Evolutionary conservation across 2,888 invertebrate genomes (phyloP).

Genomic region (Cataglyphis livida): DNA sequence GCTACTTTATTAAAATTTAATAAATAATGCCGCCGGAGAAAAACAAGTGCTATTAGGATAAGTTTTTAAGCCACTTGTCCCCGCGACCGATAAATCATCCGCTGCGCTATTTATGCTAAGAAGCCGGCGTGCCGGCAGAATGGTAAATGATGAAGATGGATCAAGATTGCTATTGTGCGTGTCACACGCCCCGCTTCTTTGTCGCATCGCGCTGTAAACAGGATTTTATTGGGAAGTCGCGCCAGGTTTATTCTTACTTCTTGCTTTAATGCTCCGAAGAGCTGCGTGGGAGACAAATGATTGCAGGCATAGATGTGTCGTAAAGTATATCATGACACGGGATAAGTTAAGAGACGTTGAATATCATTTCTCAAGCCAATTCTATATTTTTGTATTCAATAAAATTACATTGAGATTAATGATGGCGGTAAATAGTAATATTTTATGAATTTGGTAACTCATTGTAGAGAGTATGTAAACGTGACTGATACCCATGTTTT

Average conservation of each 20-base stretch:
- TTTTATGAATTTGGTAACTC: neutral
- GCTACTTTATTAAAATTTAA: slow-evolving; percentile 49
- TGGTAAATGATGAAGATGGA: slow-evolving; percentile 54
- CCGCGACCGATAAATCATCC: slow-evolving; percentile 48
- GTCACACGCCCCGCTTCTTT: slow-evolving; percentile 33
- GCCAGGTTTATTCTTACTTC: slow-evolving; percentile 53
- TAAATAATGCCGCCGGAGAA: slow-evolving; percentile 34
- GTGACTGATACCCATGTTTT: neutral
- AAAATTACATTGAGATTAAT: slow-evolving; percentile 40
- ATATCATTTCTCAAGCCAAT: slow-evolving; percentile 40
- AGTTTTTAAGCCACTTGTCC: slow-evolving; percentile 46
- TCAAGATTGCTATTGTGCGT: slow-evolving; percentile 51
- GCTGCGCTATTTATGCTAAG: slow-evolving; percentile 39
- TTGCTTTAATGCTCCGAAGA: slow-evolving; percentile 29
- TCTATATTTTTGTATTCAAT: slow-evolving; percentile 37
- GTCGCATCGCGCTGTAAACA: slow-evolving; percentile 47
- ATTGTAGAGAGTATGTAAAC: neutral
- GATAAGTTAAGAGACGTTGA: slow-evolving; percentile 41
- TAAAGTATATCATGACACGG: slow-evolving; percentile 39
- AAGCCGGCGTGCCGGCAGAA: slow-evolving; percentile 29
- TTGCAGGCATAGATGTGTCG: slow-evolving; percentile 38
- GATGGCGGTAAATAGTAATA: slow-evolving; percentile 5
- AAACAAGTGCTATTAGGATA: neutral
- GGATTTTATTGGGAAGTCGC: slow-evolving; percentile 54
- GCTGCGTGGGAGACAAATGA: slow-evolving; percentile 42